Evolutionary conservation across 2,888 invertebrate genomes (phyloP).

Genomic region (Aleiodes alternator): DNA sequence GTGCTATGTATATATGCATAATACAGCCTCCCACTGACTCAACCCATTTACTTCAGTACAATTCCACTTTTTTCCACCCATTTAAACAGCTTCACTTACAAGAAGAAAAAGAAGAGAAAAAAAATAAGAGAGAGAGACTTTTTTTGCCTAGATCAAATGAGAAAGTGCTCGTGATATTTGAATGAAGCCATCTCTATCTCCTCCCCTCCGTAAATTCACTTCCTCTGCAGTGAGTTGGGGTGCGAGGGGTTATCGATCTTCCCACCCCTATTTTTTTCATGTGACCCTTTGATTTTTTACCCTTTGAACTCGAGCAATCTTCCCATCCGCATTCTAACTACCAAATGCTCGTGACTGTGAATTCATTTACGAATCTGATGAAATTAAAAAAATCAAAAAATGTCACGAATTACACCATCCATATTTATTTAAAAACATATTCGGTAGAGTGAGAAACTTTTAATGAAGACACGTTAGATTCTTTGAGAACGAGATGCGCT

Average conservation of each 20-base stretch:
- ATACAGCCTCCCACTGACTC: slow-evolving; percentile 36
- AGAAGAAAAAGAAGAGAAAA: neutral
- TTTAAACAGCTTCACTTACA: slow-evolving; percentile 1
- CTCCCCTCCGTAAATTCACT: neutral
- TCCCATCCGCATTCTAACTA: neutral
- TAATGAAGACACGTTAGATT: neutral
- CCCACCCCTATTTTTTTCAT: neutral
- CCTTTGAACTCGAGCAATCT: slow-evolving; percentile 20
- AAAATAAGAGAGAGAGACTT: neutral
- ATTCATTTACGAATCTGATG: slow-evolving; percentile 31
- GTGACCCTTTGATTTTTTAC: slow-evolving; percentile 30
- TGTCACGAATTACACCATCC: neutral
- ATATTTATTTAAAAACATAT: slow-evolving; percentile 6
- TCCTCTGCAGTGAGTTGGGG: neutral
- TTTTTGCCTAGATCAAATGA: slow-evolving; percentile 14
- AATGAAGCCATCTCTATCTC: slow-evolving; percentile 17
- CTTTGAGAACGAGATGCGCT: neutral
- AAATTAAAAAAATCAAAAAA: neutral
- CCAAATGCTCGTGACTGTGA: slow-evolving; percentile 9
- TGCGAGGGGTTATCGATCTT: slow-evolving; percentile 26
- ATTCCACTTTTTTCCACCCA: slow-evolving; percentile 8
- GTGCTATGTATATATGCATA: slow-evolving; percentile 4
- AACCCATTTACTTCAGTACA: slow-evolving; percentile 13
- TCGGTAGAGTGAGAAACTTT: neutral
- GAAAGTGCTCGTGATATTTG: slow-evolving; percentile 36